These are phyloP conservation scores for Agrotis ipsilon DNA, from an alignment of 2,888 invertebrate species.

Conservation along the genomic window DNA sequence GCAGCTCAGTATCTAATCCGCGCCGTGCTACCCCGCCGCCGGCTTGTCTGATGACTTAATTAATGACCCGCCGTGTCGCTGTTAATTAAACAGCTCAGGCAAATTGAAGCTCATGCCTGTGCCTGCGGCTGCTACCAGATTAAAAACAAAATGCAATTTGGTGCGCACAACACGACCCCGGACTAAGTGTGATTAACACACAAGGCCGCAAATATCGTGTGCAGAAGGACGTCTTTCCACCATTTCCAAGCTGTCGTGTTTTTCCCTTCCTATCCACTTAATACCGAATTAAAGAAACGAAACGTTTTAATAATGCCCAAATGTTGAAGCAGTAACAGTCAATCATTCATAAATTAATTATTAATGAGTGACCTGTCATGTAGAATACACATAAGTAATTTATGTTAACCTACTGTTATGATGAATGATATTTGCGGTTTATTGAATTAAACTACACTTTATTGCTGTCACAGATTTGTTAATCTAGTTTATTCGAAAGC, in stretches of 20 bases:
- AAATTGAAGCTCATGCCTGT: conserved; percentile 86
- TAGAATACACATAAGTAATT: conserved; percentile 43
- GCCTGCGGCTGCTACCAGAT: conserved; percentile 81
- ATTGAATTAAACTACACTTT: conserved; percentile 36
- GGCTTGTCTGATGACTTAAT: conserved; percentile 89
- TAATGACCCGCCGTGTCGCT: conserved; percentile 89
- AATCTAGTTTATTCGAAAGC: conserved; percentile 8
- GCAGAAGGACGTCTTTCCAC: conserved; percentile 16
- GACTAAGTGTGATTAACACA: conserved; percentile 70
- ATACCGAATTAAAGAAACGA: neutral
- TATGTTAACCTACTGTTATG: conserved; percentile 12
- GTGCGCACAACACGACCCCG: conserved; percentile 72
- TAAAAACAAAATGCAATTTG: conserved; percentile 88
- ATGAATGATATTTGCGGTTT: conserved; percentile 29
- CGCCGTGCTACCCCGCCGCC: conserved; percentile 76
- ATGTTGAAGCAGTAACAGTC: conserved; percentile 33
- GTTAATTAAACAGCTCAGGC: conserved; percentile 88
- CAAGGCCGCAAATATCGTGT: conserved; percentile 58
- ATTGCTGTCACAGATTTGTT: conserved; percentile 18
- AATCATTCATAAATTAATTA: conserved; percentile 41
- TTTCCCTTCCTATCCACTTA: neutral
- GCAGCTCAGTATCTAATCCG: conserved; percentile 83
- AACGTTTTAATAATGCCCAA: conserved; percentile 9
- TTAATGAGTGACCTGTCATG: conserved; percentile 33
- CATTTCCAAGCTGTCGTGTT: neutral